Evolutionary conservation across 2,797 vertebrate species (phyloP).

Genomic region (Galaxias olidus): DNA sequence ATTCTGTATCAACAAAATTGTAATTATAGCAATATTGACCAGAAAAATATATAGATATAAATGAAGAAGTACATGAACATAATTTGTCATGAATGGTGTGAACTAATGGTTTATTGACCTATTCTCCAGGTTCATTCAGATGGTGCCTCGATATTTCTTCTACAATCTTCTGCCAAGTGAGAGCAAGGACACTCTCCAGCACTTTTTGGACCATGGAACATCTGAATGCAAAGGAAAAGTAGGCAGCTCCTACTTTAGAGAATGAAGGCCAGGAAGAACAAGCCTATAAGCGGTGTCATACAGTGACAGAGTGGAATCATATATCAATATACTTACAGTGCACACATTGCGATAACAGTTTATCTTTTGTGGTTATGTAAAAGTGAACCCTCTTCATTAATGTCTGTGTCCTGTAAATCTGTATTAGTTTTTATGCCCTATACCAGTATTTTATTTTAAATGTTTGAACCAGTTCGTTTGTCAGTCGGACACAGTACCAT

Average conservation of each 20-base stretch:
- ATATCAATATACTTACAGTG: too few species aligned
- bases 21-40: too few species aligned
- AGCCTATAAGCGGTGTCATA: constrained; percentile 54
- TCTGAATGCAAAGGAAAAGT: constrained; percentile 40
- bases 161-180: constrained; percentile 90
- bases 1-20: constrained; percentile 8
- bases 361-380: not conserved
- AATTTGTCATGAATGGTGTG: not conserved
- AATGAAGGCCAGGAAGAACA: constrained; percentile 36
- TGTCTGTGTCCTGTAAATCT: not conserved
- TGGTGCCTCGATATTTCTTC: constrained; percentile 89
- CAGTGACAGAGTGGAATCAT: constrained; percentile 45
- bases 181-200: constrained; percentile 87
- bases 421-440: constrained; percentile 6
- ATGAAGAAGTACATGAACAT: too few species aligned
- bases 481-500: not conserved
- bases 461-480: not conserved
- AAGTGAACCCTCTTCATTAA: not conserved
- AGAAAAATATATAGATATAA: too few species aligned
- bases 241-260: constrained; percentile 41
- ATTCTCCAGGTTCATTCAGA: constrained; percentile 78
- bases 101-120: not conserved
- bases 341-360: too few species aligned
- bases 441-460: not conserved
- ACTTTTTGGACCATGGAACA: constrained; percentile 58